Evolutionary conservation across 2,797 vertebrate species (phyloP).

Genomic region (Sebastes variabilis): DNA sequence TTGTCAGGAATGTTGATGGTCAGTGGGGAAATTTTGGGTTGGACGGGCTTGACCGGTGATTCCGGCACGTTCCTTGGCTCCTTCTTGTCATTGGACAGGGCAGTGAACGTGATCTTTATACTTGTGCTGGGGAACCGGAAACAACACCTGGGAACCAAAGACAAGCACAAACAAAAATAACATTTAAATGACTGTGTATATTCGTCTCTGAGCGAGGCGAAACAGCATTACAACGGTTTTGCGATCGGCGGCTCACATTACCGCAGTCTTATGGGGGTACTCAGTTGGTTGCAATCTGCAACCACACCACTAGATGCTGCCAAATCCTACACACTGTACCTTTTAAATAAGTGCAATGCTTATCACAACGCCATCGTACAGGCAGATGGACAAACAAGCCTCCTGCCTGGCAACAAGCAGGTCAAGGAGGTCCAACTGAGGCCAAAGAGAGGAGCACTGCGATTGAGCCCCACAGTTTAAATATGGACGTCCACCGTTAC

Average conservation of each 20-base stretch:
- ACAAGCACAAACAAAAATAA: neutral
- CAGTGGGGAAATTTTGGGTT: constrained; percentile 95
- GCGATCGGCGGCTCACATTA: too few species aligned
- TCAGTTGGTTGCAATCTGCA: too few species aligned
- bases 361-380: neutral
- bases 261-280: too few species aligned
- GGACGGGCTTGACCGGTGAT: constrained; percentile 93
- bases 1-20: constrained; percentile 99
- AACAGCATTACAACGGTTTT: too few species aligned
- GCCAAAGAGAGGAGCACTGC: neutral
- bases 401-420: constrained; percentile 45
- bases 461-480: constrained; percentile 54
- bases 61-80: constrained; percentile 92
- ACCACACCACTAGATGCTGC: too few species aligned
- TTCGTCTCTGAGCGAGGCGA: too few species aligned
- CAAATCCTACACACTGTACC: too few species aligned
- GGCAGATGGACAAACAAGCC: neutral
- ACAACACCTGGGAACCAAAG: constrained; percentile 86
- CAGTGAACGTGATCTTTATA: constrained; percentile 99
- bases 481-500: constrained; percentile 56
- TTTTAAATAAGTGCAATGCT: neutral
- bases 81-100: constrained; percentile 91
- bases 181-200: neutral
- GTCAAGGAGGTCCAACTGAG: constrained; percentile 20
- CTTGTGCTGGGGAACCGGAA: constrained; percentile 99